Evolutionary conservation across 1,140 invertebrate genomes (phyloP), one percentile per base, ranked within the genome.

Genomic region (Aphis craccivora): DNA sequence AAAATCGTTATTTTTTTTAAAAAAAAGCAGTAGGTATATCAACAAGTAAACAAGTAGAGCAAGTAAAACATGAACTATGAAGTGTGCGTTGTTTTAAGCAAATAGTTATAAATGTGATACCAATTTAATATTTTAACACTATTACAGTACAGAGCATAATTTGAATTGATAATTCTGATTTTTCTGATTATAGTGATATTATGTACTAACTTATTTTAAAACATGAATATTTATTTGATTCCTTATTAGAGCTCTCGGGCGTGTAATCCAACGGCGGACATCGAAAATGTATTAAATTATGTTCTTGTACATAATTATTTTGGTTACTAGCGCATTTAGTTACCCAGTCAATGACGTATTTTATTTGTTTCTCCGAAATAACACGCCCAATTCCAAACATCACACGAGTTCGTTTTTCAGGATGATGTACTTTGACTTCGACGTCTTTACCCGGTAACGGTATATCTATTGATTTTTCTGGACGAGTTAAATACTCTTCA

Each of bases 241-340:
- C n/a, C n/a, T 76, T 76, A 14, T 76, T 18, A 76, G 60, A n/a
- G n/a, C 11, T 76, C n/a, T 14, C 60, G 30, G 60, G 2, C 22
- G 11, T 8, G 25, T 84, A 40, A 43, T 91, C 90, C 2, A 91
- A 67, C 9, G 53, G 53, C 14, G 90, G 90, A 30, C 90, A 91
- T 45, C 45, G 18, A 45, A 91, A 91, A 76, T 91, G 53, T 43
- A 91, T 43, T 67, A 91, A 67, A 60, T 91, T 67, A 43, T 91
- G n/a, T n/a, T 20, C 37, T 43, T 43, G 20, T n/a, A 91, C 55
- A n/a, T 67, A 76, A 45, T 76, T 76, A 60, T 91, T 91, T 76
- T 91, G 55, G 5, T 40, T 76, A 30, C n/a, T 45, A 22, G 90
- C 90, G 45, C 90, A 91, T 45, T 35, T n/a, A 8, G 90, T 91